Conservation (phyloP, 1,140 invertebrate genomes). For the Oryctes rhinoceros region DNA sequence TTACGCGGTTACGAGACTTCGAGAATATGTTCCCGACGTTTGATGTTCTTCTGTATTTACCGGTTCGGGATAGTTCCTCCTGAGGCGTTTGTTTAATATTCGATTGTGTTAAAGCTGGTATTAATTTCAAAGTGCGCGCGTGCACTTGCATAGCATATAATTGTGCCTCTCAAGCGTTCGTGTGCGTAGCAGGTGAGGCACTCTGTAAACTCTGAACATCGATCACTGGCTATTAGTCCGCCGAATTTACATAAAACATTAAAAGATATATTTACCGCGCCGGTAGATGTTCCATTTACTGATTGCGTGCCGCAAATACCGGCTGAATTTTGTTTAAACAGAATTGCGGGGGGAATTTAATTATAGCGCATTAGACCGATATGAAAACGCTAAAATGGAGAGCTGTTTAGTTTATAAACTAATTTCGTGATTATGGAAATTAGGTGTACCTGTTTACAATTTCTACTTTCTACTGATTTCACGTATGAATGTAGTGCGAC, state of each 20-base stretch:
- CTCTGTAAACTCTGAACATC: not conserved
- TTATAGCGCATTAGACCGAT: not conserved
- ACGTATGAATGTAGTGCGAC: no score
- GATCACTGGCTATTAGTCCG: not conserved
- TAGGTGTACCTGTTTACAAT: no score
- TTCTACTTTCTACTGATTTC: no score
- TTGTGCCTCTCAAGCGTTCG: not conserved
- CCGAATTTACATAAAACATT: not conserved
- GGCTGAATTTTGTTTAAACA: not conserved
- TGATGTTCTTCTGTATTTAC: no score
- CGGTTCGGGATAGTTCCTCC: no score
- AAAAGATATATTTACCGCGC: not conserved
- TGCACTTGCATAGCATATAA: not conserved
- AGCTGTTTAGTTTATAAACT: no score
- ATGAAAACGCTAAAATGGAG: no score
- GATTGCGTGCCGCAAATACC: not conserved
- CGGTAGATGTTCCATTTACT: not conserved
- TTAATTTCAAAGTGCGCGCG: not conserved
- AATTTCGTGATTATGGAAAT: no score
- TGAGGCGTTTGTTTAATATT: not conserved
- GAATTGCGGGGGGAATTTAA: not conserved
- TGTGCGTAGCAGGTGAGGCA: not conserved
- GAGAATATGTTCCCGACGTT: no score
- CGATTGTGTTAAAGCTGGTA: not conserved
- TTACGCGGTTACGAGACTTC: no score